Evolutionary conservation across 2,888 invertebrate genomes (phyloP).

Genomic region (Chironomus riparius): DNA sequence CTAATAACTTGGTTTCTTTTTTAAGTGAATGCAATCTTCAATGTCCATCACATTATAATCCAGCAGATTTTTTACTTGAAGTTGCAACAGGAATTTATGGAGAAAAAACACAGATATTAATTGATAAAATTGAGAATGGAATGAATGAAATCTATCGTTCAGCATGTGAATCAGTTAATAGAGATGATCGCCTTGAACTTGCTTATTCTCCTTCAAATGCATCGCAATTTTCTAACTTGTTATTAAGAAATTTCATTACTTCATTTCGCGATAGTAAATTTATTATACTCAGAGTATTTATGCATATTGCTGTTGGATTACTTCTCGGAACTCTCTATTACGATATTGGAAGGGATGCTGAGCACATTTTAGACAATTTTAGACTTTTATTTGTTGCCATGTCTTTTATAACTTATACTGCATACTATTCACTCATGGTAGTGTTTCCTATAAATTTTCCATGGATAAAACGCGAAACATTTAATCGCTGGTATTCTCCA

Average conservation of each 20-base stretch:
- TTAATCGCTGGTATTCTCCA: slow-evolving; percentile 83
- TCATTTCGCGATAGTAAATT: slow-evolving; percentile 19
- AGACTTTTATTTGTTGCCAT: background rate
- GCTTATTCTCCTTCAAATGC: background rate
- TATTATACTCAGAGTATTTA: background rate
- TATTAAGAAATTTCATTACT: background rate
- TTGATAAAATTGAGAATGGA: slow-evolving; percentile 55
- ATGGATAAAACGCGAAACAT: slow-evolving; percentile 72
- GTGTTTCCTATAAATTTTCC: slow-evolving; percentile 64
- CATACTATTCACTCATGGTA: slow-evolving; percentile 23
- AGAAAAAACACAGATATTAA: slow-evolving; percentile 42
- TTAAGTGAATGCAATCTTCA: slow-evolving; percentile 57
- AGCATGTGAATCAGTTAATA: slow-evolving; percentile 28
- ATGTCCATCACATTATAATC: slow-evolving; percentile 85
- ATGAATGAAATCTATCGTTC: slow-evolving; percentile 48
- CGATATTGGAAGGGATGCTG: slow-evolving; percentile 10
- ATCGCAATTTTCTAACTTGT: background rate
- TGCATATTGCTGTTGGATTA: background rate
- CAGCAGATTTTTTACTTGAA: slow-evolving; percentile 74
- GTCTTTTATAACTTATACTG: slow-evolving; percentile 2
- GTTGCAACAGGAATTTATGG: slow-evolving; percentile 73
- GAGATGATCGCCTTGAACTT: background rate
- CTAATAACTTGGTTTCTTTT: slow-evolving; percentile 66
- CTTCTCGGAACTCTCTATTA: slow-evolving; percentile 6
- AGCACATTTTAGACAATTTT: slow-evolving; percentile 3